Evolutionary conservation across 2,888 invertebrate genomes (phyloP).

Genomic region (Eumacrocentrus americanus): DNA sequence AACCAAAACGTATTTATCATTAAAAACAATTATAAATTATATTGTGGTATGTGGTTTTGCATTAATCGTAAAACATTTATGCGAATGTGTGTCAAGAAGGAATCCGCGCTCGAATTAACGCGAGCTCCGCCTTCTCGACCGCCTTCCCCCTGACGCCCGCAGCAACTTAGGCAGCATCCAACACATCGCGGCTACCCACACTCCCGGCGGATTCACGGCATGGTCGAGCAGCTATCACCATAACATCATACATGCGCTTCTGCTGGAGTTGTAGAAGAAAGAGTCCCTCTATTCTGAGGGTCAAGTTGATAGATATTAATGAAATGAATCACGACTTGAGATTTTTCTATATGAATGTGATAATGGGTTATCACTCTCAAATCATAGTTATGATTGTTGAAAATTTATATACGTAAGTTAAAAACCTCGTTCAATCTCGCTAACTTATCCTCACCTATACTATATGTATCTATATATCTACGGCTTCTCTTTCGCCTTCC

Average conservation of each 20-base stretch:
- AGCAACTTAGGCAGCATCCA: conserved; percentile 14
- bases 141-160: conserved; percentile 42
- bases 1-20: too few species aligned
- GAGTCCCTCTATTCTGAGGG: too few species aligned
- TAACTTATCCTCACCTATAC: conserved; percentile 8
- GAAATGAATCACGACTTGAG: too few species aligned
- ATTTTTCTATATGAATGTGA: too few species aligned
- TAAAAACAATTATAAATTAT: neutral
- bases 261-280: neutral
- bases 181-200: conserved; percentile 15
- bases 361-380: too few species aligned
- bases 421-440: too few species aligned
- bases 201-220: conserved; percentile 1
- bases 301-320: too few species aligned
- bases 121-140: conserved; percentile 59
- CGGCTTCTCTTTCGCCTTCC: conserved; percentile 28
- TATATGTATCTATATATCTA: conserved; percentile 26
- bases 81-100: conserved; percentile 16
- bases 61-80: conserved; percentile 5
- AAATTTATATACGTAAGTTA: too few species aligned
- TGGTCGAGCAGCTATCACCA: too few species aligned
- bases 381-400: too few species aligned
- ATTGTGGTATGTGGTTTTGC: neutral
- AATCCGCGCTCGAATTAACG: conserved; percentile 33
- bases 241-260: neutral